A percentile compares a stretch with the other conserved stretches of the same genome.
Conservation (phyloP, 2,113 vertebrate species). For the Strix aluco region DNA sequence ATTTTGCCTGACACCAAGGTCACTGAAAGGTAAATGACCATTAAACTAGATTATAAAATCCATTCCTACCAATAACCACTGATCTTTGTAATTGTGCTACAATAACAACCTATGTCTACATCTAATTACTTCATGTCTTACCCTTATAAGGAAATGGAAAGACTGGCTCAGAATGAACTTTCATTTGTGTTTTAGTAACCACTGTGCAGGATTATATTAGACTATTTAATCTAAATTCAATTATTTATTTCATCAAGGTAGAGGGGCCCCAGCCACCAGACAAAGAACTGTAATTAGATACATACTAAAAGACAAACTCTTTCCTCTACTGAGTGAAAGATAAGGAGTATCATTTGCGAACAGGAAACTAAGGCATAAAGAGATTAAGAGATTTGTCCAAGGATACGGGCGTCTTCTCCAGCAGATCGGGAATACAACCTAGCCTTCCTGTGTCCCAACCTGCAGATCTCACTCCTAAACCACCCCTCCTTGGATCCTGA, state of each 20-base stretch:
- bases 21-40: slow-evolving; percentile 67
- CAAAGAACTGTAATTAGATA: slow-evolving; percentile 15
- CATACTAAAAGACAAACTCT: background rate
- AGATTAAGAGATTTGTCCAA: background rate
- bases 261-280: background rate
- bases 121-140: slow-evolving; percentile 44
- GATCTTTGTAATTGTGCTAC: slow-evolving; percentile 42
- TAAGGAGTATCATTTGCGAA: background rate
- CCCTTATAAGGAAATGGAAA: slow-evolving; percentile 41
- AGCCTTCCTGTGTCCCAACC: background rate
- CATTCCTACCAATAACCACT: slow-evolving; percentile 55
- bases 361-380: background rate
- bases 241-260: slow-evolving; percentile 35
- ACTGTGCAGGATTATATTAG: slow-evolving; percentile 22
- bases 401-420: background rate
- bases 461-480: background rate
- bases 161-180: slow-evolving; percentile 32
- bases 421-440: background rate
- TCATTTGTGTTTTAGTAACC: slow-evolving; percentile 44
- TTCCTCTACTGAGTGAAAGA: slow-evolving; percentile 1
- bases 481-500: background rate
- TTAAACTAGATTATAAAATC: slow-evolving; percentile 57
- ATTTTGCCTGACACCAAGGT: slow-evolving; percentile 55
- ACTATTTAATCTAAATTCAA: slow-evolving; percentile 37
- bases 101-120: slow-evolving; percentile 42